These are phyloP conservation scores for Mongoloraphidia duomilia DNA, from an alignment of 2,888 invertebrate genomes.

Conservation along the genomic window DNA sequence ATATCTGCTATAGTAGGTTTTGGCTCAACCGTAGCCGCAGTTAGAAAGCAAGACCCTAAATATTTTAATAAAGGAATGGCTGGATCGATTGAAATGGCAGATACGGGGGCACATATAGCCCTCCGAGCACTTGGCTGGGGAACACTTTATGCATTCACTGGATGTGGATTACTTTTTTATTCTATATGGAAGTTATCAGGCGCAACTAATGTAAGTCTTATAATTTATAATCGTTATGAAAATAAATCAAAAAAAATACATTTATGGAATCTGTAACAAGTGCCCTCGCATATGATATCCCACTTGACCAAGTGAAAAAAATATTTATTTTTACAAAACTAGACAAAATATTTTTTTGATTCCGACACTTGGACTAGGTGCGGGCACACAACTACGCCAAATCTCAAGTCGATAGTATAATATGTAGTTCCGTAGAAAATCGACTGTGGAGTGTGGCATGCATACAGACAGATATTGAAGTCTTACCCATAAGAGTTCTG, in stretches of 20 bases:
- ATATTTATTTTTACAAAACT: too few relatives aligned
- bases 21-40: conserved; percentile 58
- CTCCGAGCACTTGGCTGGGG: conserved; percentile 78
- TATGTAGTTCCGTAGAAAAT: too few relatives aligned
- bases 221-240: conserved; percentile 4
- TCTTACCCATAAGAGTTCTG: too few relatives aligned
- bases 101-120: conserved; percentile 63
- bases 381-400: too few relatives aligned
- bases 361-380: too few relatives aligned
- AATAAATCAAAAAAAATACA: neutral
- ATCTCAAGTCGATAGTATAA: too few relatives aligned
- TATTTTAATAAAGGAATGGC: conserved; percentile 61
- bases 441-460: too few relatives aligned
- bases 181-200: conserved; percentile 81
- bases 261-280: neutral
- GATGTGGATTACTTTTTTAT: conserved; percentile 67
- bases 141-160: conserved; percentile 71
- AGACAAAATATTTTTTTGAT: too few relatives aligned
- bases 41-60: conserved; percentile 65
- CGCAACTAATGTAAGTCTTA: conserved; percentile 51
- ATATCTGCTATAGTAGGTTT: conserved; percentile 71
- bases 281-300: too few relatives aligned
- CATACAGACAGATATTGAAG: too few relatives aligned
- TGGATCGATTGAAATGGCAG: conserved; percentile 45
- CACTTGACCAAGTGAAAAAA: too few relatives aligned